These are phyloP conservation scores for Scaptomyza cyrtandrae DNA, from an alignment of 2,888 invertebrate genomes.

Conservation along the genomic window DNA sequence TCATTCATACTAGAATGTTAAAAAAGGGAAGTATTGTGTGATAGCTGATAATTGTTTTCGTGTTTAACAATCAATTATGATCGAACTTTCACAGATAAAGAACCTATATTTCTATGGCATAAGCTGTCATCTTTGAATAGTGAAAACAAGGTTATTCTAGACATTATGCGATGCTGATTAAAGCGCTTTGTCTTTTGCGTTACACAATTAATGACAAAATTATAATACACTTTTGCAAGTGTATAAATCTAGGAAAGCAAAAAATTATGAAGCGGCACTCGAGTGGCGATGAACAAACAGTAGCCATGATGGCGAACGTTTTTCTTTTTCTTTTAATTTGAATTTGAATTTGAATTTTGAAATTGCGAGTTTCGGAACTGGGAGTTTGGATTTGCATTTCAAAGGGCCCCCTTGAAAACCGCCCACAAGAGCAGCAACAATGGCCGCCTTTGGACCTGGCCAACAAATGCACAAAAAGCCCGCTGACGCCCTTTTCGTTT, in stretches of 20 bases:
- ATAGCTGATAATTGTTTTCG: no score
- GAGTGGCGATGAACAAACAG: constrained; percentile 51
- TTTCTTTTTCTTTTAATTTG: constrained; percentile 57
- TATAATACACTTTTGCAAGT: not conserved
- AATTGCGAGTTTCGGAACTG: constrained; percentile 31
- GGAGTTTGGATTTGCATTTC: constrained; percentile 62
- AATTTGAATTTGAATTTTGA: constrained; percentile 52
- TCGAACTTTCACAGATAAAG: not conserved
- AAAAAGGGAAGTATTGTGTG: no score
- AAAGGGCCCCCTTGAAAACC: constrained; percentile 60
- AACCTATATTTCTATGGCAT: no score
- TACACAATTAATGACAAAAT: not conserved
- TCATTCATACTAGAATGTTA: no score
- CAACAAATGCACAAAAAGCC: constrained; percentile 51
- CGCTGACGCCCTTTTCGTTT: constrained; percentile 36
- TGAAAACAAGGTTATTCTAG: no score
- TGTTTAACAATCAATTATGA: not conserved
- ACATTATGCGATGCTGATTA: no score
- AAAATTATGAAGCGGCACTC: constrained; percentile 20
- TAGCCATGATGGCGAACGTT: constrained; percentile 61
- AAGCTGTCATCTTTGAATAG: no score
- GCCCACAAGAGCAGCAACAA: constrained; percentile 59
- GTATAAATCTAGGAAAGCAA: not conserved
- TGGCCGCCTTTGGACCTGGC: constrained; percentile 36
- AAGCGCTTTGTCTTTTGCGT: not conserved